These are phyloP conservation scores for Actias luna DNA, from an alignment of 2,888 invertebrate genomes.

Conservation along the genomic window DNA sequence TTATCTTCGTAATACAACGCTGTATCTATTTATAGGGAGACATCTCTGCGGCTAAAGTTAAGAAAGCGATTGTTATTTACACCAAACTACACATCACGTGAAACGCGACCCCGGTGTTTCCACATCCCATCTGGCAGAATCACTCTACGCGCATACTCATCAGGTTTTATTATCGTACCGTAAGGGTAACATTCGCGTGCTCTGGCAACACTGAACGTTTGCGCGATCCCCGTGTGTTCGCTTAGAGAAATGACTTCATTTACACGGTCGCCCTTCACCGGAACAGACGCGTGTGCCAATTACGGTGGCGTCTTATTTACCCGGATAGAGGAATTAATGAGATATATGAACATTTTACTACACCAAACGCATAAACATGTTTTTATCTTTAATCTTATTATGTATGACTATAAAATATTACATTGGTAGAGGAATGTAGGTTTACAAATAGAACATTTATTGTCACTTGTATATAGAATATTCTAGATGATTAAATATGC, in stretches of 20 bases:
- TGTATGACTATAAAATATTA: not conserved
- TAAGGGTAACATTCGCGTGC: not conserved
- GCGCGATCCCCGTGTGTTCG: conserved; percentile 6
- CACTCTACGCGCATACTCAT: not conserved
- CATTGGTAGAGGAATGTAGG: too few species aligned
- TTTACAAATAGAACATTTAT: too few species aligned
- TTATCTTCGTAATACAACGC: not conserved
- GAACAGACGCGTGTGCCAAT: conserved; percentile 40
- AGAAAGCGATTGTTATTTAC: conserved; percentile 48
- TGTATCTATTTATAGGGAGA: not conserved
- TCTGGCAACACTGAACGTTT: not conserved
- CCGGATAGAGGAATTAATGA: conserved; percentile 62
- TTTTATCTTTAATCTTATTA: not conserved
- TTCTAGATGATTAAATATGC: too few species aligned
- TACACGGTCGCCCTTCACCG: conserved; percentile 39
- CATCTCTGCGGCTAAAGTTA: conserved; percentile 14
- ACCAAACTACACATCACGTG: conserved; percentile 56
- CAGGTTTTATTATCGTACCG: not conserved
- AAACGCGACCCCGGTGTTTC: conserved; percentile 37
- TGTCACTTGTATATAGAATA: too few species aligned
- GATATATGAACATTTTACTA: conserved; percentile 5
- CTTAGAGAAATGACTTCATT: conserved; percentile 59
- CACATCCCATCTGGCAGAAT: conserved; percentile 26
- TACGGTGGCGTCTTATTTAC: conserved; percentile 52
- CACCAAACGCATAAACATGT: not conserved